These are phyloP conservation scores for Lucifuga dentata DNA, from an alignment of 2,113 vertebrate species.

Conservation along the genomic window DNA sequence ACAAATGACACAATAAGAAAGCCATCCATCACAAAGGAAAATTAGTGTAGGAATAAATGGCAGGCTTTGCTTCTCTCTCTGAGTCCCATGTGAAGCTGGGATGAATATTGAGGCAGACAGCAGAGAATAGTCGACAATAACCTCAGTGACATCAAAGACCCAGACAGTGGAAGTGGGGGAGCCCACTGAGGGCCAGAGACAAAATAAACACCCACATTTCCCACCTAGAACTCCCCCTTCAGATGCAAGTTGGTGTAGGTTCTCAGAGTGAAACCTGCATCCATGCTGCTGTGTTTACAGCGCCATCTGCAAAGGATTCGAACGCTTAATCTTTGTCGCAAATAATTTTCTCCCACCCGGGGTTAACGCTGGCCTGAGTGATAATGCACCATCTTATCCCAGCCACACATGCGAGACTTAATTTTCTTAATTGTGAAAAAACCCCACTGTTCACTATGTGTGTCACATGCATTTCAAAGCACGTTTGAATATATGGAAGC, in stretches of 20 bases:
- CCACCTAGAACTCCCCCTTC: slow-evolving; percentile 43
- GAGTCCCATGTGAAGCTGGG: slow-evolving; percentile 66
- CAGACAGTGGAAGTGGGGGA: slow-evolving; percentile 74
- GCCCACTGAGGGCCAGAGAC: slow-evolving; percentile 71
- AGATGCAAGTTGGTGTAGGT: slow-evolving; percentile 51
- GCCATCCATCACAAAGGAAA: slow-evolving; percentile 85
- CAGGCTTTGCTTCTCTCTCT: slow-evolving; percentile 57
- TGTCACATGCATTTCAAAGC: slow-evolving; percentile 60
- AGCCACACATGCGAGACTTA: slow-evolving; percentile 64
- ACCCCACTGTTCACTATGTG: slow-evolving; percentile 65
- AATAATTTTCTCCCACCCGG: slow-evolving; percentile 73
- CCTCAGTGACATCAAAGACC: slow-evolving; percentile 80
- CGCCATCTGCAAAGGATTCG: slow-evolving; percentile 54
- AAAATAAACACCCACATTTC: slow-evolving; percentile 73
- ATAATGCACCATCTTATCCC: slow-evolving; percentile 76
- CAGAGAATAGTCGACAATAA: slow-evolving; percentile 81
- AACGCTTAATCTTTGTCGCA: slow-evolving; percentile 71
- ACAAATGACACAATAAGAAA: slow-evolving; percentile 84
- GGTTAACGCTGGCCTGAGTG: slow-evolving; percentile 58
- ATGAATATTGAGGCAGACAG: slow-evolving; percentile 73
- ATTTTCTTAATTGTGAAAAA: slow-evolving; percentile 77
- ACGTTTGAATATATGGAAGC: slow-evolving; percentile 43
- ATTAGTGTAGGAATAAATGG: slow-evolving; percentile 83
- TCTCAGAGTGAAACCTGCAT: slow-evolving; percentile 47
- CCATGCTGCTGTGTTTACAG: slow-evolving; percentile 56